Evolutionary conservation across 2,113 vertebrate species (phyloP).

Genomic region (Perccottus glenii): DNA sequence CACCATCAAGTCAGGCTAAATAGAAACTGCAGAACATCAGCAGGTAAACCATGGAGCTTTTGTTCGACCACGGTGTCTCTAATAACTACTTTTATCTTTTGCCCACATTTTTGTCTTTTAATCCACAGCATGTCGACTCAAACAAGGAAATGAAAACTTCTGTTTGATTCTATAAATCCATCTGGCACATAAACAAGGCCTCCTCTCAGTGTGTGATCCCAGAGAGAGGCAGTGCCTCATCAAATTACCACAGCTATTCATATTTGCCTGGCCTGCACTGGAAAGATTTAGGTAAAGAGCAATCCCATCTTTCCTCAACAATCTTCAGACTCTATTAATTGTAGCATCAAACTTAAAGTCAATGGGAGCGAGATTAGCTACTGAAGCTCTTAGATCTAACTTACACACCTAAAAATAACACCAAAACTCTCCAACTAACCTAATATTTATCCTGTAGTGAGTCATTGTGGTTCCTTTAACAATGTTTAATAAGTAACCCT

Average conservation of each 20-base stretch:
- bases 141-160: slow-evolving; percentile 79
- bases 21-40: slow-evolving; percentile 39
- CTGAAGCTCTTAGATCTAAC: slow-evolving; percentile 11
- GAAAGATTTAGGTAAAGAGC: slow-evolving; percentile 71
- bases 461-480: not conserved
- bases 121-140: slow-evolving; percentile 66
- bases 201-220: slow-evolving; percentile 69
- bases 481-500: not conserved
- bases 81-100: slow-evolving; percentile 66
- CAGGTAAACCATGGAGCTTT: slow-evolving; percentile 61
- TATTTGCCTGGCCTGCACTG: slow-evolving; percentile 64
- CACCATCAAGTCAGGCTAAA: slow-evolving; percentile 31
- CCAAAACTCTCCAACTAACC: slow-evolving; percentile 1
- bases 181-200: slow-evolving; percentile 78
- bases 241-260: slow-evolving; percentile 76
- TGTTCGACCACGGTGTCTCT: slow-evolving; percentile 56
- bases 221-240: slow-evolving; percentile 69
- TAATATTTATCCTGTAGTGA: not conserved
- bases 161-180: slow-evolving; percentile 78
- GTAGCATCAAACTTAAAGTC: slow-evolving; percentile 44
- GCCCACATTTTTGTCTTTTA: slow-evolving; percentile 61
- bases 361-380: slow-evolving; percentile 23
- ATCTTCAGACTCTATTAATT: slow-evolving; percentile 65
- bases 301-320: slow-evolving; percentile 72
- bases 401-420: slow-evolving; percentile 12